These are phyloP conservation scores for Sorex araneus DNA, from an alignment of 2,113 vertebrate species.

Conservation along the genomic window DNA sequence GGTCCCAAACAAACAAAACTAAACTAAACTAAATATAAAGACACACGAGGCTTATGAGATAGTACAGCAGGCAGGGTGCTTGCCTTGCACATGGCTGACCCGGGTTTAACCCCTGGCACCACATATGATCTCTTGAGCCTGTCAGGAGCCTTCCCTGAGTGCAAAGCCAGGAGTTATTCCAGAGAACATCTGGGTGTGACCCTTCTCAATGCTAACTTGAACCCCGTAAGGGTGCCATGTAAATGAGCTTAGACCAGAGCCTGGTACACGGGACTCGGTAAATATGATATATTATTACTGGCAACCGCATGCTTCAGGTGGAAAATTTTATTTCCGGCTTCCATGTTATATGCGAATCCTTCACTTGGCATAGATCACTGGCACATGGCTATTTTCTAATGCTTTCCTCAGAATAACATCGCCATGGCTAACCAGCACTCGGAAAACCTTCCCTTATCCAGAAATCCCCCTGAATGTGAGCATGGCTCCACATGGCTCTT, in stretches of 20 bases:
- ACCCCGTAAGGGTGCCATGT: neutral
- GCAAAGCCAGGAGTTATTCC: too few relatives aligned
- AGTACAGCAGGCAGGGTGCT: too few relatives aligned
- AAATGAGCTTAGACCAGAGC: neutral
- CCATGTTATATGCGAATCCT: neutral
- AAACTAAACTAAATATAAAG: too few relatives aligned
- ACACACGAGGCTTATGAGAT: too few relatives aligned
- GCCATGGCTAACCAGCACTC: neutral
- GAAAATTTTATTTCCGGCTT: slow-evolving; percentile 1
- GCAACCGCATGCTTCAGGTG: neutral
- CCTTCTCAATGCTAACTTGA: neutral
- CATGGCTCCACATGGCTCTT: too few relatives aligned
- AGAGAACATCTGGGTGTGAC: too few relatives aligned
- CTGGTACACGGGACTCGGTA: neutral
- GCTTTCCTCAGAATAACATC: neutral
- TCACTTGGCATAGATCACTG: neutral
- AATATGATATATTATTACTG: neutral
- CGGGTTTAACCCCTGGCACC: too few relatives aligned
- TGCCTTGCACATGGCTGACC: too few relatives aligned
- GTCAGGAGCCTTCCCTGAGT: too few relatives aligned
- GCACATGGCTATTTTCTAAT: neutral
- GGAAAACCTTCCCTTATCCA: neutral
- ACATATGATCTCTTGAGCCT: too few relatives aligned
- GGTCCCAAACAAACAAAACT: too few relatives aligned
- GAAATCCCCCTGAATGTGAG: too few relatives aligned